Percentiles rank a stretch among this genome's conserved stretches.
These are phyloP conservation scores for Bos javanicus DNA, from an alignment of 2,113 vertebrate species.

Conservation along the genomic window DNA sequence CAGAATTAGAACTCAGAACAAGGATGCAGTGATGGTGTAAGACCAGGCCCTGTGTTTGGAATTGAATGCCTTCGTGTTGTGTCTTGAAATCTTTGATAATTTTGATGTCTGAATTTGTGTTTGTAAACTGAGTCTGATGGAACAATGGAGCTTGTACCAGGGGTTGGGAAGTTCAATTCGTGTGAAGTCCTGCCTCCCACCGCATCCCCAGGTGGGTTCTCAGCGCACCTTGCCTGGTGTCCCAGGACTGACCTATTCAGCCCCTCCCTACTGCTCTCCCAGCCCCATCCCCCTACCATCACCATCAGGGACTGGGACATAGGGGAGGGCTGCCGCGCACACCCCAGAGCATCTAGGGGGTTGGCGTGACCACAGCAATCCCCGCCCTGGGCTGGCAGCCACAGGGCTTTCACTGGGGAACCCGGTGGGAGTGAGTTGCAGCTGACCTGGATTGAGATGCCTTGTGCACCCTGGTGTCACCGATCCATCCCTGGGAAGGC, in stretches of 20 bases:
- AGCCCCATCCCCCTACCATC: not conserved
- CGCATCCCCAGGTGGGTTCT: not conserved
- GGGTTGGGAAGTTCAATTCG: not conserved
- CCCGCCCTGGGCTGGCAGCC: not conserved
- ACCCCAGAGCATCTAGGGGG: not conserved
- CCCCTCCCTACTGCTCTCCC: not conserved
- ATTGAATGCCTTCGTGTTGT: not conserved
- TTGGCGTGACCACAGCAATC: fast-evolving
- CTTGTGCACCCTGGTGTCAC: no score
- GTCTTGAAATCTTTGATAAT: not conserved
- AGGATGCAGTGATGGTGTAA: fast-evolving
- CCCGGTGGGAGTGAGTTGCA: not conserved
- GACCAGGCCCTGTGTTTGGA: not conserved
- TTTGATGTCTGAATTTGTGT: not conserved
- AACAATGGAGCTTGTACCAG: not conserved
- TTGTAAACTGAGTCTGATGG: not conserved
- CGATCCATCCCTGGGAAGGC: not conserved
- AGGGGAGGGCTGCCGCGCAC: fast-evolving
- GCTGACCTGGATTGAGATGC: no score
- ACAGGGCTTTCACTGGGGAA: not conserved
- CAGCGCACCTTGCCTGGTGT: not conserved
- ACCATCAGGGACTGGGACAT: not conserved
- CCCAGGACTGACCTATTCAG: not conserved
- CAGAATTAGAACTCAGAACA: not conserved
- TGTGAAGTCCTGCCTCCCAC: not conserved